Conservation (phyloP, 2,888 invertebrate genomes). For the Lycophotia porphyrea region DNA sequence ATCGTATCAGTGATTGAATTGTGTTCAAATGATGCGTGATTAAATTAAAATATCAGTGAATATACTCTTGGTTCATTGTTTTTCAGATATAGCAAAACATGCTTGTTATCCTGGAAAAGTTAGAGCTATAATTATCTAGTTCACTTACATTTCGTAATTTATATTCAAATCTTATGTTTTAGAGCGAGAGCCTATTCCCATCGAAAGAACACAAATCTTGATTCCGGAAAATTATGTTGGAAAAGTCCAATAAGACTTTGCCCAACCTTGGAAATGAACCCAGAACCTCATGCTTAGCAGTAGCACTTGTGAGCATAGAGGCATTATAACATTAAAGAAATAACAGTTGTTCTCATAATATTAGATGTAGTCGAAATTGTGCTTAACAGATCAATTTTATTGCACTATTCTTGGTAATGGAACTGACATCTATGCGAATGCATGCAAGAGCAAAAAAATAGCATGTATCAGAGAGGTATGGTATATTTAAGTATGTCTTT, state of each 20-base stretch:
- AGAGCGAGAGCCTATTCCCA: not conserved
- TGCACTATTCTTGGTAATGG: not conserved
- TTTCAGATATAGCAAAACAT: not conserved
- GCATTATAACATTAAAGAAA: not conserved
- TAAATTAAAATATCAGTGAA: not conserved
- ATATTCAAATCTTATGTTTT: not conserved
- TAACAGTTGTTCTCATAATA: not conserved
- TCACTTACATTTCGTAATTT: not conserved
- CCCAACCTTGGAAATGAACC: not conserved
- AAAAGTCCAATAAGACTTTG: not conserved
- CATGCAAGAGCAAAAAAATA: no score
- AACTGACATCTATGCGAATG: not conserved
- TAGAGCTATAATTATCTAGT: no score
- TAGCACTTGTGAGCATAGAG: not conserved
- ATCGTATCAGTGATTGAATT: not conserved
- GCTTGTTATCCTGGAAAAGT: no score
- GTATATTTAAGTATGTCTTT: not conserved
- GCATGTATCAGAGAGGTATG: not conserved
- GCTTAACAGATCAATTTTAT: not conserved
- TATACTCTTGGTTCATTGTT: not conserved
- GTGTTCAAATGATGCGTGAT: not conserved
- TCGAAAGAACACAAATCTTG: not conserved
- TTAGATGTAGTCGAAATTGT: not conserved
- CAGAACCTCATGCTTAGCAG: not conserved
- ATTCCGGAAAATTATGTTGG: not conserved